phyloP scores from a whole-genome alignment of 2,888 invertebrate species.

The Eristalinus aeneus region DNA sequence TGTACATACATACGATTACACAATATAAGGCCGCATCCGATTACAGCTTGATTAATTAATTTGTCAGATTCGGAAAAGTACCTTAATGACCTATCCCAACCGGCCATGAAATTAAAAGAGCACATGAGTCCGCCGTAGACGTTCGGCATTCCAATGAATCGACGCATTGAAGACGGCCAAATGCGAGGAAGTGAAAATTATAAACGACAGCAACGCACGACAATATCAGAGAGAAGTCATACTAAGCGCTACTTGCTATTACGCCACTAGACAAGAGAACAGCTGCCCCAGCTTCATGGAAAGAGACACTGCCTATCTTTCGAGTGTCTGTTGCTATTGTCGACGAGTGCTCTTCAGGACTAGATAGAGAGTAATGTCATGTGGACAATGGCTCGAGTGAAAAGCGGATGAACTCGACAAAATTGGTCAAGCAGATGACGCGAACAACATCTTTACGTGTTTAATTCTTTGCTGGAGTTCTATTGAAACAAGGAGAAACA shows the following conservation, averaged over 20 bases:
- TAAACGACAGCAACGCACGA: not conserved
- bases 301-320: not conserved
- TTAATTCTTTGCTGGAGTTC: not conserved
- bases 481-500: not conserved
- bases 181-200: not conserved
- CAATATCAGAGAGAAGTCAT: not conserved
- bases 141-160: not conserved
- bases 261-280: not conserved
- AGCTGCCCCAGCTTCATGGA: not conserved
- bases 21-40: not conserved
- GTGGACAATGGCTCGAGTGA: not conserved
- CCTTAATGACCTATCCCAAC: not conserved
- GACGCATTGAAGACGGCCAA: not conserved
- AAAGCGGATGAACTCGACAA: not conserved
- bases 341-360: not conserved
- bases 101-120: not conserved
- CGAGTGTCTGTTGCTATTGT: not conserved
- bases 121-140: not conserved
- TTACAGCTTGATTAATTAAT: not conserved
- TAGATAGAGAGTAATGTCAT: not conserved
- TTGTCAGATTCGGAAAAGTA: not conserved
- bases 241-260: not conserved
- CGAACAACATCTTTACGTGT: not conserved
- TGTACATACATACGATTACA: not conserved
- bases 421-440: not conserved